A percentile compares a stretch with the other conserved stretches of the same genome.
phyloP scores from a whole-genome alignment of 2,888 invertebrate genomes.

The Esperia sulphurella region DNA sequence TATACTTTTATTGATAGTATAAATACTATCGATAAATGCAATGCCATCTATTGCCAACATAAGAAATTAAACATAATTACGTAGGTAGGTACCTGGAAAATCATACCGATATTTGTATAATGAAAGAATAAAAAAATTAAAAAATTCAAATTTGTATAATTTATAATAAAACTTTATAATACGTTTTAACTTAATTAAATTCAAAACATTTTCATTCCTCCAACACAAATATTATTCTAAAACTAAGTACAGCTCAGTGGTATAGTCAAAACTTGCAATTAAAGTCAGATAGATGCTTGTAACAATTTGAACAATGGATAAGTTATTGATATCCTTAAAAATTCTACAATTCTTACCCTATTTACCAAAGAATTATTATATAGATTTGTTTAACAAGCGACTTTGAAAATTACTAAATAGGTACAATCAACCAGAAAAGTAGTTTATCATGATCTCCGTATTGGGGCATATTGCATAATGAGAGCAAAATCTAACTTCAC shows the following conservation, averaged over 20 bases:
- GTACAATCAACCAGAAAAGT: neutral
- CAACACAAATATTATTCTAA: too few species aligned
- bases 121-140: conserved; percentile 15
- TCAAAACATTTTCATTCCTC: neutral
- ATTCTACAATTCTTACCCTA: neutral
- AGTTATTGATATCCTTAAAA: neutral
- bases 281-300: neutral
- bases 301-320: neutral
- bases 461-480: neutral
- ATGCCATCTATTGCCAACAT: too few species aligned
- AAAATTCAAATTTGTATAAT: conserved; percentile 51
- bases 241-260: neutral
- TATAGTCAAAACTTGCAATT: neutral
- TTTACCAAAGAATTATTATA: neutral
- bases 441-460: neutral
- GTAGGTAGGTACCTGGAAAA: too few species aligned
- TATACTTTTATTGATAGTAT: too few species aligned
- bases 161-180: conserved; percentile 44
- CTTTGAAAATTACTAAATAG: neutral
- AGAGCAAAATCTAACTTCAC: neutral
- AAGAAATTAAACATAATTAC: too few species aligned
- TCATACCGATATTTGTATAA: too few species aligned
- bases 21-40: too few species aligned
- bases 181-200: conserved; percentile 12
- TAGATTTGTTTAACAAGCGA: neutral